These are phyloP conservation scores for Australoheros scitulus DNA, from an alignment of 2,113 vertebrate genomes.

Conservation along the genomic window DNA sequence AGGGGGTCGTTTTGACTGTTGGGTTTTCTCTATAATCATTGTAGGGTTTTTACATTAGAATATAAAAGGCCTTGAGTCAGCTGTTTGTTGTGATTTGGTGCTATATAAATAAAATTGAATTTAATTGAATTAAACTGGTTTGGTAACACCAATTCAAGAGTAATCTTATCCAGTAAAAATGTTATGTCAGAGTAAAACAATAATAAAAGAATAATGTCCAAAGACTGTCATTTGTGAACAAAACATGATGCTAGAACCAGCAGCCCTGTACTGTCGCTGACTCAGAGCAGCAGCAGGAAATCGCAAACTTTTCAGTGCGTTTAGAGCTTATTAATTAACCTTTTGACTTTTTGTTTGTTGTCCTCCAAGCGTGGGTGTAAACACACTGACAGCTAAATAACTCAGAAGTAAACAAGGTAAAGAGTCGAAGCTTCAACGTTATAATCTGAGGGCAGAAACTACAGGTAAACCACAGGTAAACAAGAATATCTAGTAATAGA, in stretches of 20 bases:
- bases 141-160: not conserved
- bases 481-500: not conserved
- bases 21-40: too few relatives aligned
- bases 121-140: not conserved
- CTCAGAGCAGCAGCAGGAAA: not conserved
- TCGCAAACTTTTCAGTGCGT: not conserved
- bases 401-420: not conserved
- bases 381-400: not conserved
- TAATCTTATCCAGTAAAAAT: rapidly evolving
- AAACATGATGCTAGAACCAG: too few relatives aligned
- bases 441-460: not conserved
- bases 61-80: too few relatives aligned
- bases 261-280: too few relatives aligned
- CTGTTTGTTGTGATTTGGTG: too few relatives aligned
- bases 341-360: not conserved
- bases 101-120: too few relatives aligned
- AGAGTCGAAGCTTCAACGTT: not conserved
- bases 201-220: not conserved
- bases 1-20: too few relatives aligned
- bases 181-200: not conserved
- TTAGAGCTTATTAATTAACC: not conserved
- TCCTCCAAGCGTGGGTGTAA: not conserved
- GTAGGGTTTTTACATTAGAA: too few relatives aligned
- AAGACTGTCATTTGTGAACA: not conserved
- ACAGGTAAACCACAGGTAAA: not conserved